Base-by-base conservation (phyloP, 64 coral and sea anemone species). In the Pachyseris speciosa region DNA sequence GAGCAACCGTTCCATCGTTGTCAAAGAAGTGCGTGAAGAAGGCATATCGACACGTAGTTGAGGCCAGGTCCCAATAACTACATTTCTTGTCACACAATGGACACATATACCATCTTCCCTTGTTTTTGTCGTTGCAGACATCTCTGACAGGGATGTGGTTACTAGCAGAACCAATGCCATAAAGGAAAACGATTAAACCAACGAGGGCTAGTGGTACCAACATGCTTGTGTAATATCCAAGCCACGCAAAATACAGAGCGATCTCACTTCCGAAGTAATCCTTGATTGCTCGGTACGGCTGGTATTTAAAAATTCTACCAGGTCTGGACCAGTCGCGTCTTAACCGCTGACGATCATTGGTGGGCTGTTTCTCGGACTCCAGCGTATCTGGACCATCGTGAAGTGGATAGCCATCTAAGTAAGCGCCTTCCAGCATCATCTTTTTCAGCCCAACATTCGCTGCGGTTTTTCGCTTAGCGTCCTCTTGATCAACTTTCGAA, bases 271-370 rank as follows among this genome's bases (percentile, higher is more conserved):
- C 94, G n/a, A 52, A 96, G 85, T 93, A 93, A 29, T 84, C 80
- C 33, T 96, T 93, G 78, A 96, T 96, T 3, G 78, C 75, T 33
- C n/a, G n/a, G 22, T 93, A 93, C 0, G 90, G 94, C 26, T 96
- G 94, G 39, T 78, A 78, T 36, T 96, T 96, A 38, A 84, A 59
- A 1, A 76, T 41, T 36, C 90, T 69, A 3, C 90, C 80, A 88
- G 86, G 86, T 29, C 64, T 13, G 64, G 64, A 7, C 29, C 64
- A 67, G 64, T 67, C 64, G 13, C 64, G 64, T 13, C 67, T 88
- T 0, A 94, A 67, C 52, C 86, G 52, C 69, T 95, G 93, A 19
- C 93, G 87, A 9, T 91, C 88, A 73, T 95, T 90, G 26, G 15
- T 70, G 27, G 83, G 80, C 15, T 49, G 37, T 61, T 66, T 73